Percentiles rank a stretch among this genome's conserved stretches.
Conservation (phyloP, 1,140 invertebrate species). For the Diabrotica undecimpunctata region DNA sequence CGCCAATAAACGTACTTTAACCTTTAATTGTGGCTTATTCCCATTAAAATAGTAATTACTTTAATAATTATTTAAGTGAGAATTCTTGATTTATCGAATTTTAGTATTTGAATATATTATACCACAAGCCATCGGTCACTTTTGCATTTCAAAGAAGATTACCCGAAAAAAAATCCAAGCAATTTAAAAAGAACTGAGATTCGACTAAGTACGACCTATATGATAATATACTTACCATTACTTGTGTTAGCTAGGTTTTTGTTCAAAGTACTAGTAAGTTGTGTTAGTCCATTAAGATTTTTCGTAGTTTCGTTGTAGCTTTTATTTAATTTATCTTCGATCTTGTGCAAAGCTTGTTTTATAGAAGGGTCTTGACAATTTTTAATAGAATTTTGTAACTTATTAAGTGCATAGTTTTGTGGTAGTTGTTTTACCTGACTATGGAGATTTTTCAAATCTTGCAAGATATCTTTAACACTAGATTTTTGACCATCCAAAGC, state of each 20-base stretch:
- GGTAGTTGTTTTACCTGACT: conserved; percentile 20
- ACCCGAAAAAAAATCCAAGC: too few species aligned
- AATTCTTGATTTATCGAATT: too few species aligned
- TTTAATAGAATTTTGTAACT: conserved; percentile 29
- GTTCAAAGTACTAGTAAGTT: conserved; percentile 54
- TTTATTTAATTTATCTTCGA: conserved; percentile 44
- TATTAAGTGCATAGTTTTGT: conserved; percentile 32
- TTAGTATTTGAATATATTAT: too few species aligned
- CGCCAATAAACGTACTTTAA: too few species aligned
- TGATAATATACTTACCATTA: too few species aligned
- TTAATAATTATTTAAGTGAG: too few species aligned
- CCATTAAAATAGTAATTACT: too few species aligned
- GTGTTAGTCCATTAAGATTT: conserved; percentile 52
- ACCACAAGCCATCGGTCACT: too few species aligned
- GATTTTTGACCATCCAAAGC: conserved; percentile 36
- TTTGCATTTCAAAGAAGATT: too few species aligned
- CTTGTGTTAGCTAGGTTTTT: conserved; percentile 52
- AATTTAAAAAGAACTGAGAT: too few species aligned
- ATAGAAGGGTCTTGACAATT: conserved; percentile 20
- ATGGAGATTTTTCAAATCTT: conserved; percentile 31
- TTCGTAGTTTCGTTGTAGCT: conserved; percentile 52
- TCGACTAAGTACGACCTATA: too few species aligned
- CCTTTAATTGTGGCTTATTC: too few species aligned
- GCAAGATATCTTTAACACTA: conserved; percentile 31
- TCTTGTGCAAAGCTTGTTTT: conserved; percentile 23